Evolutionary conservation across 2,113 vertebrate species (phyloP), one percentile per base, ranked within the genome.

Genomic region (Zeus faber): DNA sequence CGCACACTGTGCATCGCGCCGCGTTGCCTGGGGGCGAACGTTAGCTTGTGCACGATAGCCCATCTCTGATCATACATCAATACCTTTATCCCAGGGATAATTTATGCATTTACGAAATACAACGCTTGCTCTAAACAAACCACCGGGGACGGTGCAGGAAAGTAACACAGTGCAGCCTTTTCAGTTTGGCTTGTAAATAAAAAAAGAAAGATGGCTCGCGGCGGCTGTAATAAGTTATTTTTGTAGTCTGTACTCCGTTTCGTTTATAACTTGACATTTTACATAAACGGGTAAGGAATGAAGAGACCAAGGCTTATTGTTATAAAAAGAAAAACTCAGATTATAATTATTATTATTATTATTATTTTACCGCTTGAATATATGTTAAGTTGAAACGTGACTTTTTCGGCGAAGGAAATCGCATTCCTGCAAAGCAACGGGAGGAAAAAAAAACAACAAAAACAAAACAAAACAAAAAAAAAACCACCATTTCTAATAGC

Each of bases 11-110:
- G 72, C 74, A 69, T 53, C 57, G 27, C 73, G 67, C 54, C 49
- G 27, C 25, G 57, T 74, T 74, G 79, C 82, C 85, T 78, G 62
- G 58, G 72, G 78, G 80, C 37, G 48, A 81, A 73, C 44, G 67
- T 62, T 76, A 72, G 76, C 67, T 69, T 70, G 61, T 72, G 79
- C 58, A 77, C 66, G 44, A 72, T 81, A 70, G 69, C 61, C 75
- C 54, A 56, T 85, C 65, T 86, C 77, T 87, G 79, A 87, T 87
- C 83, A 77, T 82, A 85, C 84, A 83, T 87, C 83, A 79, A 81
- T 83, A 83, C 74, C 70, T 83, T 83, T 80, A 80, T 87, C 81
- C 76, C 78, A 68, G 73, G 71, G 70, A 80, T 81, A 85, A 88
- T 84, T 80, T 87, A 86, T 86, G 84, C 75, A 69, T 77, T 82